Percentiles rank a stretch among this genome's conserved stretches.
Conservation (phyloP, 2,113 vertebrate genomes). For the Microcebus jonahi region DNA sequence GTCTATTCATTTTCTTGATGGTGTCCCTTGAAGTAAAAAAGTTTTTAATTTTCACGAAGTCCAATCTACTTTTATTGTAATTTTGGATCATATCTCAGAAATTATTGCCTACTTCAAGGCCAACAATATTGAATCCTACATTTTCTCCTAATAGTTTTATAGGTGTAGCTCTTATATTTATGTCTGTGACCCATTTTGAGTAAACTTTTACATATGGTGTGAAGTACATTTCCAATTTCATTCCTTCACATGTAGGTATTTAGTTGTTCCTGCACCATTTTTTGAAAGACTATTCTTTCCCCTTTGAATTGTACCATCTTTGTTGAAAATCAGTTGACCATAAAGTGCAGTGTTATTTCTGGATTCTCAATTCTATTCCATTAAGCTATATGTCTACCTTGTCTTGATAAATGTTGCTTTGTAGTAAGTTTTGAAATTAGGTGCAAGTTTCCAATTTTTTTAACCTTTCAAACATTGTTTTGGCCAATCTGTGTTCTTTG, state of each 20-base stretch:
- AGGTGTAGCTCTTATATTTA: not conserved
- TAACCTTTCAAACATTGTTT: not conserved
- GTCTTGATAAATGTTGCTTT: not conserved
- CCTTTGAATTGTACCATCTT: not conserved
- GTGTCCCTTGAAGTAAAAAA: not conserved
- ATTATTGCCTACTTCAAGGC: not conserved
- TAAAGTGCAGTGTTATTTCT: not conserved
- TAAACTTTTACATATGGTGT: not conserved
- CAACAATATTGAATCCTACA: not conserved
- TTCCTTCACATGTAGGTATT: not conserved
- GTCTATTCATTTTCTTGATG: not conserved
- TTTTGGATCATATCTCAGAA: not conserved
- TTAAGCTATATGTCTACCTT: not conserved
- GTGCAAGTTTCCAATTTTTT: not conserved
- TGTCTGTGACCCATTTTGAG: not conserved
- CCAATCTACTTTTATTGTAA: not conserved
- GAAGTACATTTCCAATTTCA: not conserved
- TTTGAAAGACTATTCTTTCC: not conserved
- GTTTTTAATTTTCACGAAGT: not conserved
- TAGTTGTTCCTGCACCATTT: not conserved
- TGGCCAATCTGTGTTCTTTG: not conserved
- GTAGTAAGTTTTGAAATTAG: not conserved
- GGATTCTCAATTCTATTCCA: not conserved
- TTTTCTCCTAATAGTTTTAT: not conserved
- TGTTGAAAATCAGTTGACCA: not conserved